Evolutionary conservation across 2,888 invertebrate species (phyloP), one percentile per base, ranked within the genome.

Genomic region (Embidobia sp.): DNA sequence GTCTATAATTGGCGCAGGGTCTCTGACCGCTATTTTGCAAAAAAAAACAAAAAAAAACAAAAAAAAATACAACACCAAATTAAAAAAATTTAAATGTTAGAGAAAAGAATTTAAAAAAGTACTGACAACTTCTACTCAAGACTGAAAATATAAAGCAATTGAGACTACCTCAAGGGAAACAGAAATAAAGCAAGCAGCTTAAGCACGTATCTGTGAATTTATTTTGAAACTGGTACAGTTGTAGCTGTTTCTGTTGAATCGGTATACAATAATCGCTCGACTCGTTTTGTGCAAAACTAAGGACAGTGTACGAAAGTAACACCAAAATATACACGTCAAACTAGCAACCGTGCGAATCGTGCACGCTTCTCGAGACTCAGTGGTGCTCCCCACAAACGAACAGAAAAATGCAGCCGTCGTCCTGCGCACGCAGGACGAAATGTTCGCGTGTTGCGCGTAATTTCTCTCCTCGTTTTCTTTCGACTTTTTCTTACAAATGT

Each of bases 401-500:
- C 22, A 46, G 11, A 22, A 42, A 7, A 19, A 51, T 19, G 19
- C 40, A 63, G 48, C 29, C 15, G 33, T 37, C 8, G 3, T 35
- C 29, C 64, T 48, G 29, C 4, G 22, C 11, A 35, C 27, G 18
- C 31, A 55, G 13, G 15, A 22, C n/a, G 33, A 57, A 55, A 42
- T 48, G 48, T 59, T 15, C 33, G 31, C n/a, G 26, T 33, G 37
- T 51, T 13, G 44, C 44, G 66, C 51, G 42, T 18, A 29, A 7
- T 44, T 53, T 67, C 29, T 33, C 11, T 46, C 15, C 18, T 27
- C n/a, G n/a, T n/a, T n/a, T 18, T 37, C 22, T 59, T 53, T 51
- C 19, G 19, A 55, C 22, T 26, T 42, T 69, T 42, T 57, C 42
- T 66, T 74, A 74, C 53, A 74, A 74, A 74, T 59, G 66, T 74